Evolutionary conservation across 1,140 invertebrate genomes (phyloP), one percentile per base, ranked within the genome.

Genomic region (Ooceraea biroi): DNA sequence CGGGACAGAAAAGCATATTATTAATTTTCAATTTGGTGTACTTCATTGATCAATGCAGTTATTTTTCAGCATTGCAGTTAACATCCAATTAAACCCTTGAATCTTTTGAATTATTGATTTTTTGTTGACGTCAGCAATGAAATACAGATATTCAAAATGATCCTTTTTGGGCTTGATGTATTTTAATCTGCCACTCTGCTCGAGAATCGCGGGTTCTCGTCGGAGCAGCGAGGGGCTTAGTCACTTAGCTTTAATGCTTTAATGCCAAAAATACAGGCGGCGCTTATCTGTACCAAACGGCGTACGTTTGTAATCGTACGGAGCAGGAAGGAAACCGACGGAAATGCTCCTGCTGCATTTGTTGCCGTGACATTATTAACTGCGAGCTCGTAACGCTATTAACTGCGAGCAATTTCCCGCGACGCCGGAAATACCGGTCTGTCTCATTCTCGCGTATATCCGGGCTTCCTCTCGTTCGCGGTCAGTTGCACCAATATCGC

Each of bases 181-280:
- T 25, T 19, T 36, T 41, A 65, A 55, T 55, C 30, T 41, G 55
- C 44, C 52, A 17, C 11, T 36, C 36, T 58, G 72, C 44, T 48
- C 60, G 60, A 41, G 25, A 55, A 58, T 72, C 48, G 48, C 60
- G 55, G n/a, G 27, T 44, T 74, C 57, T n/a, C 48, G 73, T 41
- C 50, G 65, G 50, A 46, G 44, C 30, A 58, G 27, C 69, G 87
- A 91, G 91, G 89, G 90, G 90, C 85, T 91, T 88, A 92, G 91
- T 94, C 92, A 92, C 86, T 69, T 80, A 92, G 92, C 90, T 93
- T 94, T 93, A 80, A 93, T 85, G 86, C 88, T 91, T 90, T 74
- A 85, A 92, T 92, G 91, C 90, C 92, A 93, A 93, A 93, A 87
- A 77, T 80, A 71, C 76, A 68, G 14, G 66, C 76, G 76, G 76